Evolutionary conservation across 2,113 vertebrate genomes (phyloP), one percentile per base, ranked within the genome.

Genomic region (Myrmecophaga tridactyla): DNA sequence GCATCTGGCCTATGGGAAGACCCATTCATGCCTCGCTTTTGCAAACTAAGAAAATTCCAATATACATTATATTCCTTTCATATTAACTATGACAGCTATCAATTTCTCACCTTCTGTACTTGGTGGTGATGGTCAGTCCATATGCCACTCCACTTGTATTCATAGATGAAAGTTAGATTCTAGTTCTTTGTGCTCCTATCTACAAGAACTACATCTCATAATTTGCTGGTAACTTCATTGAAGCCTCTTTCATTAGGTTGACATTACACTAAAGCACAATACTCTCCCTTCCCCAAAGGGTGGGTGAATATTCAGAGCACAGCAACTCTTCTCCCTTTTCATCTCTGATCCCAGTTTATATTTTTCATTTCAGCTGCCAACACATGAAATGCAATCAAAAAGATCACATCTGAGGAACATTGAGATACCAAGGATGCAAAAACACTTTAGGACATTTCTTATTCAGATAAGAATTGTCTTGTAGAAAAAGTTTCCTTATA

Each of bases 21-120:
- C 11, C 17, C 36, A 67, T 20, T 10, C 1, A 39, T 21, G 4
- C 7, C 73, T 73, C 73, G 3, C 48, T 94, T 69, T 34, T 29
- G 27, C 12, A 29, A 46, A 56, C 4, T 81, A 48, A 76, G 21
- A 81, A 6, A 81, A 36, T 63, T 2, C 4, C 48, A 23, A 4
- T 2, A 13, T 2, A 11, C 4, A 80, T 1, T 14, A 18, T 27
- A 25, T 1, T 77, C 21, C 0, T 11, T 34, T 60, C 36, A 51
- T 0, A 51, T 20, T 76, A 2, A 60, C 1, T 48, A 46, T 27
- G 31, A 18, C 20, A 75, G 34, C 25, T 48, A 69, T 10, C 4
- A 10, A 12, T 60, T 76, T 83, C 41, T 25, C 18, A 91, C 12
- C 41, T 43, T 82, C 48, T 65, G 9, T 39, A 34, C 87, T n/a